phyloP scores from a whole-genome alignment of 2,888 invertebrate genomes.

The Coecobrya sp. region DNA sequence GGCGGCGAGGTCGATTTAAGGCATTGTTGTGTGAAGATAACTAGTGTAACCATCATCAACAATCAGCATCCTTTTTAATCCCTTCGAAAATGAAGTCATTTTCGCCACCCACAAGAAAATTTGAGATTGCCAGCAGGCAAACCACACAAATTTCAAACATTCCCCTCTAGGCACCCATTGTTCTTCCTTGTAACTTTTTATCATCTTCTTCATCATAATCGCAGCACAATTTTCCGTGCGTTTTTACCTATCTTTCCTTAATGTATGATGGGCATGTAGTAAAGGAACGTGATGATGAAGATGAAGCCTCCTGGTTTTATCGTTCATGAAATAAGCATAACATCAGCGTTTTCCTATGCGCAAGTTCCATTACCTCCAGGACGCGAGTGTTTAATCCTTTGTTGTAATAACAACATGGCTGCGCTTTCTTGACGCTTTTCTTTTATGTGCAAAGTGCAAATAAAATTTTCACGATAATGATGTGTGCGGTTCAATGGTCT shows the following conservation, averaged over 20 bases:
- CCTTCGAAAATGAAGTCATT: slow-evolving; percentile 87
- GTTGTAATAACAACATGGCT: slow-evolving; percentile 1
- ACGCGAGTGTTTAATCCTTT: not conserved
- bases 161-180: slow-evolving; percentile 86
- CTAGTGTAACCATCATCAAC: slow-evolving; percentile 86
- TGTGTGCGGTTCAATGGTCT: slow-evolving; percentile 49
- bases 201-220: slow-evolving; percentile 69
- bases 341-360: slow-evolving; percentile 14
- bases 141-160: slow-evolving; percentile 87
- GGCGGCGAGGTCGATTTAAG: slow-evolving; percentile 84
- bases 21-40: slow-evolving; percentile 85
- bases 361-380: slow-evolving; percentile 54
- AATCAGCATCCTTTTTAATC: slow-evolving; percentile 86
- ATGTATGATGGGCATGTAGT: not conserved
- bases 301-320: slow-evolving; percentile 73
- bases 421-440: slow-evolving; percentile 1
- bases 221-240: slow-evolving; percentile 49
- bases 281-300: slow-evolving; percentile 35
- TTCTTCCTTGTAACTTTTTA: slow-evolving; percentile 85
- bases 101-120: slow-evolving; percentile 86
- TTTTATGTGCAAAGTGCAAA: slow-evolving; percentile 29
- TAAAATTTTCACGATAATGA: slow-evolving; percentile 6
- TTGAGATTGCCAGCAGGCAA: slow-evolving; percentile 86
- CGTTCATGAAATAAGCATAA: slow-evolving; percentile 40
- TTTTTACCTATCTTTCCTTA: slow-evolving; percentile 23